These are phyloP conservation scores for Dryobates pubescens DNA, from an alignment of 2,797 vertebrate species.

Conservation along the genomic window DNA sequence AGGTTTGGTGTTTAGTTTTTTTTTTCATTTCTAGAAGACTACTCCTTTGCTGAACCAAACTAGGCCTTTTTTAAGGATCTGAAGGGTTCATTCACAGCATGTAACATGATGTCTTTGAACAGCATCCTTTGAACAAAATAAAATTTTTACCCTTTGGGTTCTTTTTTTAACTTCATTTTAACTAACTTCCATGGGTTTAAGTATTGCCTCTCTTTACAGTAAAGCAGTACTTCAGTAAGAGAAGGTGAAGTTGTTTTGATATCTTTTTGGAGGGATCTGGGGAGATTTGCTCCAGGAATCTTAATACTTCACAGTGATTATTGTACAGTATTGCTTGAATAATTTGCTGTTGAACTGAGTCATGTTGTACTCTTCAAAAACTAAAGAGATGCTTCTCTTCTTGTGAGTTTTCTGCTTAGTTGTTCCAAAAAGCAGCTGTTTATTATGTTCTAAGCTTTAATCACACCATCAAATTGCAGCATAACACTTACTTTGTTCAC, in stretches of 20 bases:
- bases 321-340: background rate
- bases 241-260: background rate
- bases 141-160: background rate
- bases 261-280: background rate
- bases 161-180: background rate
- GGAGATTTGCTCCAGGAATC: background rate
- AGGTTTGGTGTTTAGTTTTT: too few species aligned
- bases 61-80: background rate
- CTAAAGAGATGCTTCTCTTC: background rate
- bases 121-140: background rate
- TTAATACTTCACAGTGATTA: background rate
- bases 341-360: background rate
- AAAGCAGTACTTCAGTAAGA: background rate
- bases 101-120: background rate
- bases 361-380: background rate
- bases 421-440: background rate
- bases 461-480: background rate
- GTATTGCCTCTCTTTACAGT: background rate
- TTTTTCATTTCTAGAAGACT: background rate
- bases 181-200: background rate
- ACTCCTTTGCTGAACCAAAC: background rate
- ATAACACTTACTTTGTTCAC: background rate
- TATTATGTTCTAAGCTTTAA: background rate
- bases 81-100: background rate
- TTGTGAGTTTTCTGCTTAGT: background rate